These are phyloP conservation scores for Acleris literana DNA, from an alignment of 2,888 invertebrate genomes.

Conservation along the genomic window DNA sequence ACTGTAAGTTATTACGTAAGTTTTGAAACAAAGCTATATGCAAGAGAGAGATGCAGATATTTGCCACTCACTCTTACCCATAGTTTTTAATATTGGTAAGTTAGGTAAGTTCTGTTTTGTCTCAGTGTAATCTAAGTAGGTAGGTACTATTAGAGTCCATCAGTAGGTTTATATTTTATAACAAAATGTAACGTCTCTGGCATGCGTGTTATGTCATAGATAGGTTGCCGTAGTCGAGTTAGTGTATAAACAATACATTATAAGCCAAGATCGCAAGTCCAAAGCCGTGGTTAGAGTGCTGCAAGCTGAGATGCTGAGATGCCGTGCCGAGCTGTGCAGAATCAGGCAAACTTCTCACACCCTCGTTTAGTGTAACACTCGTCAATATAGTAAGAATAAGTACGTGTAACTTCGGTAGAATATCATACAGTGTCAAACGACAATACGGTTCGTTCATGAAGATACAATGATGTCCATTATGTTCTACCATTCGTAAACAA, in stretches of 20 bases:
- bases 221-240: slow-evolving; percentile 7
- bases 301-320: slow-evolving; percentile 56
- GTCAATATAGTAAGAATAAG: slow-evolving; percentile 18
- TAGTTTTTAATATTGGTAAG: no score
- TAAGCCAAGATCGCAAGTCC: slow-evolving; percentile 44
- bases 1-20: no score
- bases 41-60: no score
- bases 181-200: slow-evolving; percentile 1
- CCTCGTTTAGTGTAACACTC: slow-evolving; percentile 4
- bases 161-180: no score
- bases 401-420: slow-evolving; percentile 15
- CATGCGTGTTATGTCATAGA: slow-evolving; percentile 15
- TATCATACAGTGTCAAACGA: slow-evolving; percentile 25
- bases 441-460: slow-evolving; percentile 30
- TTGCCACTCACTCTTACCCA: no score
- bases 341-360: slow-evolving; percentile 39
- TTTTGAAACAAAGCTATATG: no score
- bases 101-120: no score
- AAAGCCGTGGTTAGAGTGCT: slow-evolving; percentile 63
- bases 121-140: no score
- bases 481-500: slow-evolving; percentile 36
- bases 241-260: slow-evolving; percentile 27
- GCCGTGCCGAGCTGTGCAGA: slow-evolving; percentile 52
- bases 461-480: slow-evolving; percentile 32
- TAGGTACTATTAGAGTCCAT: no score